A percentile compares a stretch with the other conserved stretches of the same genome.
Conservation (phyloP, 1,140 invertebrate species). For the Plodia interpunctella region DNA sequence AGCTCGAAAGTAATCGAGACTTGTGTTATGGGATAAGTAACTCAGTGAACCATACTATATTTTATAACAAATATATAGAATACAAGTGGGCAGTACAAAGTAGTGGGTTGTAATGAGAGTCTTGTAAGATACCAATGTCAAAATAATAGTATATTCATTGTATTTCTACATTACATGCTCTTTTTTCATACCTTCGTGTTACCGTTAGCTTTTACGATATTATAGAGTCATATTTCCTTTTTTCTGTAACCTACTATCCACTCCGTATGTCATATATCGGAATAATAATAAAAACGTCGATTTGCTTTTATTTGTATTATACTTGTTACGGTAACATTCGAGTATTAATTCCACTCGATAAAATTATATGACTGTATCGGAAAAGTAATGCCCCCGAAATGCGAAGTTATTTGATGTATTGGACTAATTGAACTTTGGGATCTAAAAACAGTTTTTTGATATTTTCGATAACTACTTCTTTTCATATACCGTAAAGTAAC, state of each 20-base stretch:
- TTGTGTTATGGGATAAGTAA: no score
- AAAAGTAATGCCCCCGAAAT: not conserved
- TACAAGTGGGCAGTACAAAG: no score
- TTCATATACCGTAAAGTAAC: no score
- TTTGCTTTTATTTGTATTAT: constrained; percentile 64
- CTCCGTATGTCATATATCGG: constrained; percentile 54
- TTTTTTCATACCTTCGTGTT: not conserved
- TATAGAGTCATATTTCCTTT: not conserved
- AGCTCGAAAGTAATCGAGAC: no score
- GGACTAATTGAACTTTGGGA: not conserved
- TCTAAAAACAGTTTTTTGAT: not conserved
- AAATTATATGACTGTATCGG: constrained; percentile 44
- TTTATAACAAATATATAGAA: no score
- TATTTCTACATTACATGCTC: no score
- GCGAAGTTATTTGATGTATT: not conserved
- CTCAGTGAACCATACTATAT: no score
- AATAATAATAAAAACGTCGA: constrained; percentile 70
- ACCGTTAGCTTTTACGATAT: no score
- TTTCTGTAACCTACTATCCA: constrained; percentile 27
- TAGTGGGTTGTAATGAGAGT: no score
- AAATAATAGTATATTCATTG: no score
- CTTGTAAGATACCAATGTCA: no score
- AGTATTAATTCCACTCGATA: constrained; percentile 70
- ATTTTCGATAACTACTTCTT: no score
- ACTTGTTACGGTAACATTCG: constrained; percentile 51